Evolutionary conservation across 2,797 vertebrate species (phyloP), one percentile per base, ranked within the genome.

Genomic region (Leucoraja ocellata): DNA sequence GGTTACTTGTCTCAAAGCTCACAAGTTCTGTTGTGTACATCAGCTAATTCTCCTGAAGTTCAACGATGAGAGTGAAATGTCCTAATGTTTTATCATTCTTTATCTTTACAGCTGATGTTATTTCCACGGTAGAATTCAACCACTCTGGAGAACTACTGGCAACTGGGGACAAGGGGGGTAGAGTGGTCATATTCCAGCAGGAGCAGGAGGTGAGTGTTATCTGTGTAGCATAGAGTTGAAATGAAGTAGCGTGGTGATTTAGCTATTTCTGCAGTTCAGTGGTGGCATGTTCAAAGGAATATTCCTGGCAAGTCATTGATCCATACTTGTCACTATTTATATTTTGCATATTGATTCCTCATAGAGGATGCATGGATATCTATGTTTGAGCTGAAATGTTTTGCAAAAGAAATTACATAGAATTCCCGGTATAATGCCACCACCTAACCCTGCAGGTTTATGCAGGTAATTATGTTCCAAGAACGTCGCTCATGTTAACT

Each of bases 121-220:
- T 99, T 96, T 99, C 98, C 94, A 99, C 98, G 93, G 98, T 99
- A 97, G 98, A 99, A 96, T 99, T 99, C 96, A 99, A 99, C 96
- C 98, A 99, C 97, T 98, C 98, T 95, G 98, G 98, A 96, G 98
- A 99, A 95, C 96, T 99, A 93, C 97, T 99, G 94, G 98, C 98
- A 94, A 99, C 98, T 93, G 98, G 98, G 94, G 98, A 99, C 97
- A 98, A 99, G 94, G 98, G 98, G 71, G 98, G 98, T 36, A 97
- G 98, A 95, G 98, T 99, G 71, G 98, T 99, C 96, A 99, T 99
- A 96, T 99, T 99, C 95, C 98, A 99, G 94, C 98, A 99, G 96
- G 98, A 98, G 96, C 98, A 98, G 95, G 98, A 99, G 98, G 98
- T 99, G 94, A 96, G 97, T 96, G 74, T 73, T 93, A 46, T 23